Evolutionary conservation across 2,797 vertebrate genomes (phyloP), one percentile per base, ranked within the genome.

Genomic region (Megaceryle alcyon): DNA sequence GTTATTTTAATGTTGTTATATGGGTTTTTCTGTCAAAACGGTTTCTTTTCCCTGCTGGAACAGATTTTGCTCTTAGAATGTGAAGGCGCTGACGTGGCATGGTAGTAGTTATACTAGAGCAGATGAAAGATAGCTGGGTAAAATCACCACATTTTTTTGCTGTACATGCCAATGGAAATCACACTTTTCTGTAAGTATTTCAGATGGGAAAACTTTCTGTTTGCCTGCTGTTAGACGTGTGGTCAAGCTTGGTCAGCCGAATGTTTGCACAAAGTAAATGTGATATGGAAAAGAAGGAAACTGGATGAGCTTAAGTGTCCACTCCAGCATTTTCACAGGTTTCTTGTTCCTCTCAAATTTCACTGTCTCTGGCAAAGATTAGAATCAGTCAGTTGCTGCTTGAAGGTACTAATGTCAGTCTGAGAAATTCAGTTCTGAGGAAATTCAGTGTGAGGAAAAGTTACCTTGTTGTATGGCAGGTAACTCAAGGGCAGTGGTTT

Each of bases 271-370:
- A 73, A 61, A 84, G 46, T 65, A 92, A 82, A 76, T 51, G 23
- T 1, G 2, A 63, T 76, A 35, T 7, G 31, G 65, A 86, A 83
- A 88, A 90, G 85, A 81, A 89, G 39, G 46, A 86, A 91, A 18
- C 28, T 29, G 25, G 22, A 22, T 70, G 43, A 82, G 88, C 86
- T 60, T 51, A 72, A 49, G 46, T 48, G 77, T 88, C 80, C 39
- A 20, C 66, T 86, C 46, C 33, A 80, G 51, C 43, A 51, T 76
- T 90, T 84, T 84, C 66, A 56, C 22, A n/a, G 25, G 3, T 3
- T 41, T 91, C 95, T 82, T 63, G 12, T 83, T 94, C 56, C 51
- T 92, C 63, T 94, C 54, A 43, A 57, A 81, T 91, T 79, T 91
- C 66, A n/a, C 56, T 73, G 23, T 88, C 46, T 84, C 64, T 86